Conservation (phyloP, 2,888 invertebrate species). For the Leucophora obtusa region DNA sequence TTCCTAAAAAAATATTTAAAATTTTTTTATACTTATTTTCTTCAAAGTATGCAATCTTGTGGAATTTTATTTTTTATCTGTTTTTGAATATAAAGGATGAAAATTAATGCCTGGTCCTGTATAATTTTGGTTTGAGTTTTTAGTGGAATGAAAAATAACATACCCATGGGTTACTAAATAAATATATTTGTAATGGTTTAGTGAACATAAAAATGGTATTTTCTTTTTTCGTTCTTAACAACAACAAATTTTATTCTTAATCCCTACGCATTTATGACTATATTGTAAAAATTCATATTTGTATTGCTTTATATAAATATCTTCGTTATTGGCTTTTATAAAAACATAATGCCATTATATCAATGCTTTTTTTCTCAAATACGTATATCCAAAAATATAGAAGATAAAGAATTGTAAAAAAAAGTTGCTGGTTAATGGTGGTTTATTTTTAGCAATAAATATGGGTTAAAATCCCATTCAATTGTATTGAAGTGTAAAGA, state of each 20-base stretch:
- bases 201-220: constrained; percentile 30
- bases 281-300: background rate
- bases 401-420: background rate
- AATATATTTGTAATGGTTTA: constrained; percentile 44
- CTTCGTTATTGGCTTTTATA: constrained; percentile 38
- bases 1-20: background rate
- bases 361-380: background rate
- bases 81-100: background rate
- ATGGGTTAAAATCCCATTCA: constrained; percentile 46
- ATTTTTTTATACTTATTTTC: background rate
- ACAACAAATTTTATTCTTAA: constrained; percentile 9
- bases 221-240: background rate
- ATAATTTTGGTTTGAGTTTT: background rate
- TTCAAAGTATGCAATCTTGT: background rate
- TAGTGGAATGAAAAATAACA: background rate
- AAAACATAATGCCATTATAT: constrained; percentile 44
- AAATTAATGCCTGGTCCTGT: constrained; percentile 6
- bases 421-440: background rate
- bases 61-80: background rate
- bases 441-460: constrained; percentile 27
- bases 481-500: constrained; percentile 38
- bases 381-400: background rate
- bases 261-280: background rate
- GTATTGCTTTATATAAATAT: constrained; percentile 32
- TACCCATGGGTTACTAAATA: constrained; percentile 21